Percentiles rank a stretch among this genome's conserved stretches.
These are phyloP conservation scores for Hemichromis elongatus DNA, from an alignment of 2,113 vertebrate species.

Conservation along the genomic window DNA sequence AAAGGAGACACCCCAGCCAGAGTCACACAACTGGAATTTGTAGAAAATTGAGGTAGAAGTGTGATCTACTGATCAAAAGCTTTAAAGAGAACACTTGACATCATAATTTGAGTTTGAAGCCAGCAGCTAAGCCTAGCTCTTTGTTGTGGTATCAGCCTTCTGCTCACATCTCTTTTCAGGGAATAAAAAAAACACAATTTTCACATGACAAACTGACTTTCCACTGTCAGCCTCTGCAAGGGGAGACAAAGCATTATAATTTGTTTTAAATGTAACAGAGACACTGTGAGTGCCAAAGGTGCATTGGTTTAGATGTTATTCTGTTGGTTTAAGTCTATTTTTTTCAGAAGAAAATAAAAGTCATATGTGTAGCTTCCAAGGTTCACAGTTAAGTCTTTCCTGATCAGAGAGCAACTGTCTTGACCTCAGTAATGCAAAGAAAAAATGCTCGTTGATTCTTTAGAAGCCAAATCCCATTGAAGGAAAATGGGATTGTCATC, in stretches of 20 bases:
- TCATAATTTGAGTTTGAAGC: conserved; percentile 15
- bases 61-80: conserved; percentile 47
- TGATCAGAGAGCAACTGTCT: background rate
- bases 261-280: conserved; percentile 19
- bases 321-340: background rate
- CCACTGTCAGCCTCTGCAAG: background rate
- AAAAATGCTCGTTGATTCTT: background rate
- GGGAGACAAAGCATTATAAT: conserved; percentile 7
- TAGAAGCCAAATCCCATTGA: conserved; percentile 9
- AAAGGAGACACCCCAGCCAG: conserved; percentile 32
- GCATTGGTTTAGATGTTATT: conserved; percentile 7
- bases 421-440: conserved; percentile 5
- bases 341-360: conserved; percentile 16
- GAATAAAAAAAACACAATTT: background rate
- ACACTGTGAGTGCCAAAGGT: background rate
- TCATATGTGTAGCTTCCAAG: conserved; percentile 5
- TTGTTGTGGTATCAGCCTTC: conserved; percentile 15
- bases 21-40: conserved; percentile 57
- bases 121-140: background rate
- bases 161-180: background rate
- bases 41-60: conserved; percentile 1
- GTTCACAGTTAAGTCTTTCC: background rate
- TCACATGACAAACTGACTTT: conserved; percentile 4
- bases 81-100: conserved; percentile 39
- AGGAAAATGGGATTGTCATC: conserved; percentile 15